These are phyloP conservation scores for Micromys minutus DNA, from an alignment of 2,113 vertebrate species.

Conservation along the genomic window DNA sequence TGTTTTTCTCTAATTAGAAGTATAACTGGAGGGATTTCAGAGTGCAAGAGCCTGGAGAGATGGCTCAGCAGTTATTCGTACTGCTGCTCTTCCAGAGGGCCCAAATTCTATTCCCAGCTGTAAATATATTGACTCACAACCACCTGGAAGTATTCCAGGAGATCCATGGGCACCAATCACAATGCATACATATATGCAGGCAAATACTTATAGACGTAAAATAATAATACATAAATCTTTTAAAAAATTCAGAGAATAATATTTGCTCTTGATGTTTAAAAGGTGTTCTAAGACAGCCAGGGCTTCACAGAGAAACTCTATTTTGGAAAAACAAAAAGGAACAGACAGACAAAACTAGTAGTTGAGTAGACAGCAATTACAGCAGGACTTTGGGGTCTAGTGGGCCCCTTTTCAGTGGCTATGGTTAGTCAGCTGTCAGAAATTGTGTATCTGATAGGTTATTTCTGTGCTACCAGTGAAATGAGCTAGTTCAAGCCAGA, in stretches of 20 bases:
- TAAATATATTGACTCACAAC: neutral
- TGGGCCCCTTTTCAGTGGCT: constrained; percentile 6
- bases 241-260: too few species aligned
- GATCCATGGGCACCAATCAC: neutral
- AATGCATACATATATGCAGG: neutral
- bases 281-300: neutral
- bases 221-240: neutral
- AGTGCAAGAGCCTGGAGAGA: neutral
- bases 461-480: too few species aligned
- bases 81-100: neutral
- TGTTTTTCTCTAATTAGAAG: neutral
- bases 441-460: neutral
- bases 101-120: neutral
- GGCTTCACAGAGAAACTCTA: neutral
- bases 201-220: neutral
- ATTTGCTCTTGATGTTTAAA: too few species aligned
- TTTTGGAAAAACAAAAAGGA: neutral
- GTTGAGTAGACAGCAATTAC: neutral
- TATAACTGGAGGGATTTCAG: neutral
- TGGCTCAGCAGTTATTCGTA: neutral
- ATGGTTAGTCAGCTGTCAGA: neutral
- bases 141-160: neutral
- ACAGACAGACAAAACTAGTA: neutral
- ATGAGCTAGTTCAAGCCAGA: too few species aligned
- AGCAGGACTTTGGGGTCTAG: constrained; percentile 7